Evolutionary conservation across 2,888 invertebrate species (phyloP).

Genomic region (Dendrolimus pini): DNA sequence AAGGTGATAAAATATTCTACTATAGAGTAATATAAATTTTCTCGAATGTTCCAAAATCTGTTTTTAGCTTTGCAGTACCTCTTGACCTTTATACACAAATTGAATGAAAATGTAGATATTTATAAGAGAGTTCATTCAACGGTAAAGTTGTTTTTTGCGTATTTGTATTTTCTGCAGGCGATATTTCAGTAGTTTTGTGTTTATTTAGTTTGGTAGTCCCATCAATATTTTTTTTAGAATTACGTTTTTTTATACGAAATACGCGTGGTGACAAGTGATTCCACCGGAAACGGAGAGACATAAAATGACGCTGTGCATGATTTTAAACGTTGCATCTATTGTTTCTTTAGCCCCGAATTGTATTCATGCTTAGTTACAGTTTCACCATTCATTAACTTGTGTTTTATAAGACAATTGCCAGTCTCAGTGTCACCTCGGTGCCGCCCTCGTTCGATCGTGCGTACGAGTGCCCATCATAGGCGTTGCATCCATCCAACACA

Average conservation of each 20-base stretch:
- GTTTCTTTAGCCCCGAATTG: conserved; percentile 9
- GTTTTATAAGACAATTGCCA: conserved; percentile 26
- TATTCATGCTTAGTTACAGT: conserved; percentile 2
- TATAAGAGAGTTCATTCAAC: no score
- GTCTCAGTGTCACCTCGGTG: conserved; percentile 40
- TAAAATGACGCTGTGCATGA: background rate
- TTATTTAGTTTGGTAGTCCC: no score
- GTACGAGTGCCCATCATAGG: conserved; percentile 17
- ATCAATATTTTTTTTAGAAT: no score
- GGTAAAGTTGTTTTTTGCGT: no score
- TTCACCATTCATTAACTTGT: conserved; percentile 12
- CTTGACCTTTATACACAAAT: no score
- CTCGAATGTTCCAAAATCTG: no score
- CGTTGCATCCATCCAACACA: background rate
- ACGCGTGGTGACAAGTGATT: background rate
- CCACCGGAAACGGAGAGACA: background rate
- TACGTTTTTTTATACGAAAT: background rate
- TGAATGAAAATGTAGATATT: no score
- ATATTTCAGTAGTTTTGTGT: no score
- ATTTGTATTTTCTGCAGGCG: no score
- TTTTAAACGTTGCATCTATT: conserved; percentile 10
- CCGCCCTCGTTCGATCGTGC: conserved; percentile 45
- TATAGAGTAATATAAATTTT: no score
- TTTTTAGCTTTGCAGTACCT: no score
- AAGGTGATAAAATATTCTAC: no score